A percentile compares a stretch with the other conserved stretches of the same genome.
Evolutionary conservation across 1,140 invertebrate genomes (phyloP).

Genomic region (Trigoniulus corallinus): DNA sequence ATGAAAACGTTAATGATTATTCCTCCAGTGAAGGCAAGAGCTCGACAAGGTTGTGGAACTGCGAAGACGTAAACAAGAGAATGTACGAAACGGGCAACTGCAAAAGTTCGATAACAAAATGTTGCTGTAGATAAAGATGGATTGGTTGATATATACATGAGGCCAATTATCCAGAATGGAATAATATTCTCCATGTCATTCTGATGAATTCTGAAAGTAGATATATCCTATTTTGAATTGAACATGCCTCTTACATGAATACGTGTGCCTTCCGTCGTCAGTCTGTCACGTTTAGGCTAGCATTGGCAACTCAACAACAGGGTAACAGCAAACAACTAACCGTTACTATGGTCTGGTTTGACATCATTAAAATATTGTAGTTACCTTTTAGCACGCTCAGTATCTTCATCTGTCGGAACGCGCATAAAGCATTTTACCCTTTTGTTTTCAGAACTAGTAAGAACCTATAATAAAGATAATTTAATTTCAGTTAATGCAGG

Average conservation of each 20-base stretch:
- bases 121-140: slow-evolving; percentile 34
- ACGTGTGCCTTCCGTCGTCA: too few species aligned
- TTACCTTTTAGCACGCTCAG: too few species aligned
- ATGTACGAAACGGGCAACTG: slow-evolving; percentile 36
- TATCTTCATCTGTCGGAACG: too few species aligned
- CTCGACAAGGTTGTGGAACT: slow-evolving; percentile 38
- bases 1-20: slow-evolving; percentile 33
- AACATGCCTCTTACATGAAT: too few species aligned
- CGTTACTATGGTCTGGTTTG: too few species aligned
- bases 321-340: too few species aligned
- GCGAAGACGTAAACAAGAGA: slow-evolving; percentile 37
- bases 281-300: too few species aligned
- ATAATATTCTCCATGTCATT: slow-evolving; percentile 53
- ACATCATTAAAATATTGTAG: too few species aligned
- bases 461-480: not conserved
- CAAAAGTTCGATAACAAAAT: slow-evolving; percentile 39
- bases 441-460: not conserved
- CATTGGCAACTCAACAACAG: too few species aligned
- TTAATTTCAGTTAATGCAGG: too few species aligned
- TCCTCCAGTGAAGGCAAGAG: slow-evolving; percentile 33
- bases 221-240: too few species aligned
- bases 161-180: slow-evolving; percentile 39
- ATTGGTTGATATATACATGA: slow-evolving; percentile 39
- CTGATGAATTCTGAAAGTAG: slow-evolving; percentile 41
- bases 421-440: too few species aligned